These are phyloP conservation scores for Dicyrtoma fusca DNA, from an alignment of 2,888 invertebrate species.

Conservation along the genomic window DNA sequence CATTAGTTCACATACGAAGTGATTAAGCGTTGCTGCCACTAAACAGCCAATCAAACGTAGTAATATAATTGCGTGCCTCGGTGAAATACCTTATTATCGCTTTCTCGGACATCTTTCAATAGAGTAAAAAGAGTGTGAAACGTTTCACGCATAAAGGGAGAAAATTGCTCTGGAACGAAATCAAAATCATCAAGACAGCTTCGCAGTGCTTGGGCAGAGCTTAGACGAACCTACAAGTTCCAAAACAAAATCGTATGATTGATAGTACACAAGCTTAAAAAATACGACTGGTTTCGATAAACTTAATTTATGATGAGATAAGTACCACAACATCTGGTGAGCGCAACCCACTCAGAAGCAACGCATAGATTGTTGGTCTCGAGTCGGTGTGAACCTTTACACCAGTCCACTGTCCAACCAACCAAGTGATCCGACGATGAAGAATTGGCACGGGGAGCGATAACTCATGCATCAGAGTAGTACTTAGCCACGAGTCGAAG, in stretches of 20 bases:
- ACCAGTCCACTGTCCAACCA: conserved; percentile 73
- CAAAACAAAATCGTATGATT: no score
- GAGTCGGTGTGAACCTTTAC: conserved; percentile 79
- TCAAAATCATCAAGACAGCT: conserved; percentile 89
- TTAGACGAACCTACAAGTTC: conserved; percentile 72
- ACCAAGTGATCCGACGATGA: conserved; percentile 79
- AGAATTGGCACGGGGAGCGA: conserved; percentile 76
- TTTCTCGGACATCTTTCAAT: conserved; percentile 83
- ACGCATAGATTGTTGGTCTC: conserved; percentile 79
- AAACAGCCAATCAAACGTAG: not conserved
- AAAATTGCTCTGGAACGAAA: conserved; percentile 83
- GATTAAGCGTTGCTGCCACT: not conserved
- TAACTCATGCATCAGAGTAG: conserved; percentile 78
- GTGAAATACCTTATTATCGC: conserved; percentile 80
- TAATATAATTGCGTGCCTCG: not conserved
- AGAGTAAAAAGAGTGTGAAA: conserved; percentile 80
- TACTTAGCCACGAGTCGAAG: conserved; percentile 90
- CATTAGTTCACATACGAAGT: conserved; percentile 45
- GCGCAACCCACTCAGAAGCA: conserved; percentile 73
- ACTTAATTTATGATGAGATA: conserved; percentile 3
- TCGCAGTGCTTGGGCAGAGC: conserved; percentile 82
- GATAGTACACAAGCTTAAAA: no score
- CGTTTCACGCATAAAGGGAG: conserved; percentile 77
- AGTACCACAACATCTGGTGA: conserved; percentile 78
- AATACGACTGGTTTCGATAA: no score